Evolutionary conservation across 2,888 invertebrate species (phyloP), one percentile per base, ranked within the genome.

Genomic region (Ametastegia equiseti): DNA sequence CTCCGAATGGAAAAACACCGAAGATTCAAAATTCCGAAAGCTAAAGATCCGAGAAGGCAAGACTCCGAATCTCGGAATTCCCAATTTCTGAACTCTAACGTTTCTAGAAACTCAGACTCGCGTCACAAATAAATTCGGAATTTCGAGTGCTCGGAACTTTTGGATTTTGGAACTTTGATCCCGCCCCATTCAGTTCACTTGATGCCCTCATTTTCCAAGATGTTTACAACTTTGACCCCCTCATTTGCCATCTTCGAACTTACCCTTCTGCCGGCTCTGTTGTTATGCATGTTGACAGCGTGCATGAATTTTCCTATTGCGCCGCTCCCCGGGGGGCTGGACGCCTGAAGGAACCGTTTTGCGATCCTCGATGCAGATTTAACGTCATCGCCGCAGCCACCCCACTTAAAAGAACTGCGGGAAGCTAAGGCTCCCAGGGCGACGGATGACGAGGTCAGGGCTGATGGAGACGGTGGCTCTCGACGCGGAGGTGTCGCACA

Each of bases 311-410:
- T 91, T 5, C 89, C 89, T 5, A 87, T 88, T 0, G 88, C 81
- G 2, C 91, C 90, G 7, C 87, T 86, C 2, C 89, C 90, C 9
- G 88, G 86, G n/a, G 90, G 88, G 42, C 88, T 89, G 78, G 94
- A 94, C 42, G 94, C 93, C 87, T 96, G 96, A 67, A 95, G 93
- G 89, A 96, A 96, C 84, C 95, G 94, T 87, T 95, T 95, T 11
- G 95, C 95, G 88, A 96, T 95, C 87, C 94, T 93, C 81, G 94
- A 94, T 1, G 96, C 96, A 93, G 95, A 96, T 86, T 94, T 94
- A 80, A 95, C 93, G 92, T 97, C 96, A 89, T 97, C 97, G 0
- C 96, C 96, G 90, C 97, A 97, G 42, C 97, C 97, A 67, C 97
- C 97, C 97, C 97, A 97, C 91, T 97, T 96, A 92, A 96, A 97